phyloP scores from a whole-genome alignment of 2,797 vertebrate species.

The Chiroxiphia lanceolata region DNA sequence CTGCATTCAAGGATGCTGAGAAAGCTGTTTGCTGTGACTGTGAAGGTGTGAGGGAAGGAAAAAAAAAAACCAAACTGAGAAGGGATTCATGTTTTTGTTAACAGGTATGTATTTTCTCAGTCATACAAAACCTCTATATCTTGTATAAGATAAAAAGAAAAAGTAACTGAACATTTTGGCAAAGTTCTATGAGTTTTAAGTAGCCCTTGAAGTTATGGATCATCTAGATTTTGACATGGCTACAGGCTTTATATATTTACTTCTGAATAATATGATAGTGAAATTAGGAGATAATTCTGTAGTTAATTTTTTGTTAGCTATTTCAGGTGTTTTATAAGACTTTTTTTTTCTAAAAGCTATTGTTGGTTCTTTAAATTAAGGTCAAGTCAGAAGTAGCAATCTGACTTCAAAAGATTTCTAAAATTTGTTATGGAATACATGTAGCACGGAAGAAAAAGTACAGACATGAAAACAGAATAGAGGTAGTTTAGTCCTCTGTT shows the following conservation, averaged over 20 bases:
- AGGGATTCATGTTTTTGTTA: background rate
- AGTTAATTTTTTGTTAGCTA: background rate
- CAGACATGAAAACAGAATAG: background rate
- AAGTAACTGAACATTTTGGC: background rate
- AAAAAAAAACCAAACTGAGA: too few species aligned
- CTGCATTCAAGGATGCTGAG: background rate
- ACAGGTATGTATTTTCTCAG: background rate
- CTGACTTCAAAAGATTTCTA: background rate
- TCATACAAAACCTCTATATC: background rate
- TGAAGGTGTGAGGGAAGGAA: background rate
- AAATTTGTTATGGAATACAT: background rate
- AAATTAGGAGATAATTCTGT: background rate
- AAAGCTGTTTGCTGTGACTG: background rate
- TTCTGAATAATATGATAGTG: background rate
- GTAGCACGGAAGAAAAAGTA: background rate
- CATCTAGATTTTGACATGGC: background rate
- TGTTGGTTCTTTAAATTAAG: background rate
- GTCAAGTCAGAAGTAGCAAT: background rate
- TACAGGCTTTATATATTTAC: background rate
- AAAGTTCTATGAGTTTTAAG: background rate
- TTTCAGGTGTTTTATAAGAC: background rate
- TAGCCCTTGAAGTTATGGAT: background rate
- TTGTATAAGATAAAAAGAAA: background rate
- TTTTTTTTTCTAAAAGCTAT: background rate
- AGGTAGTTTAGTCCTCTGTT: background rate